Conservation (phyloP, 2,888 invertebrate species). For the Erebia ligea region DNA sequence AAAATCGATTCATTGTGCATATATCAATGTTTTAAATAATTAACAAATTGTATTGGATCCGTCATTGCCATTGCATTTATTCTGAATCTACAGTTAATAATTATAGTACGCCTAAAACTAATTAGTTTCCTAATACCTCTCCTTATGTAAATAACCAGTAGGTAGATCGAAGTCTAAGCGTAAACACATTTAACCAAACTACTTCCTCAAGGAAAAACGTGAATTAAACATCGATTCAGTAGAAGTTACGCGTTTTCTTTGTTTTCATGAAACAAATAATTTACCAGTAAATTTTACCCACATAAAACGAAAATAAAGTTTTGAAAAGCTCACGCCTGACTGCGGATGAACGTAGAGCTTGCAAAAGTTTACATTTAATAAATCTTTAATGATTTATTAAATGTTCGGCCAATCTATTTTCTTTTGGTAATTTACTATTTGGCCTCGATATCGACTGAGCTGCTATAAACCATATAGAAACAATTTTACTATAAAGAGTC, state of each 20-base stretch:
- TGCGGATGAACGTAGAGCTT: not conserved
- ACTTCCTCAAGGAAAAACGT: too few species aligned
- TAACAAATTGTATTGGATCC: too few species aligned
- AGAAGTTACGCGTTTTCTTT: not conserved
- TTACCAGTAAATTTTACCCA: not conserved
- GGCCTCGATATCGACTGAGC: not conserved
- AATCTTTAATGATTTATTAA: not conserved
- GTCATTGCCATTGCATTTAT: too few species aligned
- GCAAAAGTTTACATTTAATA: not conserved
- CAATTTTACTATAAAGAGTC: too few species aligned
- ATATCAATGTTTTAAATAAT: too few species aligned
- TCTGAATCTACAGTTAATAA: too few species aligned
- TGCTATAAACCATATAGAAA: not conserved
- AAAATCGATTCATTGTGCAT: too few species aligned
- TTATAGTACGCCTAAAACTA: too few species aligned
- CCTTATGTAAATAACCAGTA: too few species aligned
- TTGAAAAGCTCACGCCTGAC: not conserved
- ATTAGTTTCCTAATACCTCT: too few species aligned
- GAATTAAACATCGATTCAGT: not conserved
- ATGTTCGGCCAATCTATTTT: not conserved
- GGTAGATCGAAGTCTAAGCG: too few species aligned
- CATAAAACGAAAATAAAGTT: slow-evolving; percentile 3
- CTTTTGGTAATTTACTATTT: not conserved
- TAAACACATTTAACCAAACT: too few species aligned
- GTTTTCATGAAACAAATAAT: slow-evolving; percentile 1